phyloP scores from a whole-genome alignment of 2,888 invertebrate species.

The Brachyptera putata region DNA sequence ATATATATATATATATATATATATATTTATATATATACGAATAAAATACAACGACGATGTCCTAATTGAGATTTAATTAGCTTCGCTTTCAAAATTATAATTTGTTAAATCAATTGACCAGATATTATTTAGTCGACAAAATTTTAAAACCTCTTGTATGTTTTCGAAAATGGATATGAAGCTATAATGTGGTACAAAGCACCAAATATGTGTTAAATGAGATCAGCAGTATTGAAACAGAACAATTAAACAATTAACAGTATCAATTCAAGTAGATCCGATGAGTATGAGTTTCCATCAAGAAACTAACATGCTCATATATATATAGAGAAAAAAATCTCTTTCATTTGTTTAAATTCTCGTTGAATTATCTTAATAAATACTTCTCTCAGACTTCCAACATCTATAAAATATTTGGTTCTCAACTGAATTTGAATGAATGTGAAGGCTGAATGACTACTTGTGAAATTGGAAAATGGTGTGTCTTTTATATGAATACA shows the following conservation, averaged over 20 bases:
- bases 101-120: background rate
- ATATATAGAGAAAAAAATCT: too few relatives aligned
- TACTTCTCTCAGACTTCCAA: too few relatives aligned
- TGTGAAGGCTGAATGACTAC: background rate
- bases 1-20: too few relatives aligned
- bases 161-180: background rate
- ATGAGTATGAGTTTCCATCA: too few relatives aligned
- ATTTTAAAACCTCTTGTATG: background rate
- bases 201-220: too few relatives aligned
- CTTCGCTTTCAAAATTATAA: background rate
- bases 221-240: background rate
- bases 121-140: background rate
- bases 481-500: too few relatives aligned
- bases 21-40: too few relatives aligned
- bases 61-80: background rate
- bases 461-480: background rate
- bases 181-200: background rate
- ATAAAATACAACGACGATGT: background rate
- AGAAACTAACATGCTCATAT: background rate
- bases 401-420: background rate
- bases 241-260: too few relatives aligned
- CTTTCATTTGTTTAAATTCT: too few relatives aligned
- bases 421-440: background rate
- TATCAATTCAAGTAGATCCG: too few relatives aligned
- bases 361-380: too few relatives aligned